Evolutionary conservation across 2,888 invertebrate genomes (phyloP).

Genomic region (Chaitophorus viminalis): DNA sequence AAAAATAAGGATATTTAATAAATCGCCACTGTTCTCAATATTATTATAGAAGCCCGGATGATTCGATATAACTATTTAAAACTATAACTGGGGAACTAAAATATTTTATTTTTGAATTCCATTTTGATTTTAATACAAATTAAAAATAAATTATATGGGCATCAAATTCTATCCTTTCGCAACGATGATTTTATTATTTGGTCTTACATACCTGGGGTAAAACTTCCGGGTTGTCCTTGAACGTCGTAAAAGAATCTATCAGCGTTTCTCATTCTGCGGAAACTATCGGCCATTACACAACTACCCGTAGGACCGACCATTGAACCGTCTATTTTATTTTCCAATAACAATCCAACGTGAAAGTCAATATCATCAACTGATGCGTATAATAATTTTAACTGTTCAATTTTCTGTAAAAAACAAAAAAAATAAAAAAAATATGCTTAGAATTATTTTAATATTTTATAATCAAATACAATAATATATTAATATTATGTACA

Average conservation of each 20-base stretch:
- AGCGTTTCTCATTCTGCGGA: conserved; percentile 86
- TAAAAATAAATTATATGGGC: no score
- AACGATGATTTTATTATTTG: neutral
- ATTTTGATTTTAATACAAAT: no score
- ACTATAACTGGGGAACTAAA: no score
- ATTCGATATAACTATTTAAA: no score
- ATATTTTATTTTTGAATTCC: no score
- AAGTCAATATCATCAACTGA: conserved; percentile 87
- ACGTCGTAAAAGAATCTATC: conserved; percentile 96
- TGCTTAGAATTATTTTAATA: no score
- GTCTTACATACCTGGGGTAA: conserved; percentile 73
- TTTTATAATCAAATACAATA: no score
- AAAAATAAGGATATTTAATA: neutral
- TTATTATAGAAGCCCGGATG: neutral
- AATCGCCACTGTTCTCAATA: neutral
- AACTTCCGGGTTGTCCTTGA: conserved; percentile 89
- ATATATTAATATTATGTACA: no score
- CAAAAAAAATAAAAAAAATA: neutral
- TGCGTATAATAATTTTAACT: conserved; percentile 74
- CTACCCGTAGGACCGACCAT: conserved; percentile 95
- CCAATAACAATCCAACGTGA: conserved; percentile 94
- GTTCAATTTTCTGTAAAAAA: conserved; percentile 72
- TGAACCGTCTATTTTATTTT: conserved; percentile 87
- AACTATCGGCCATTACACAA: conserved; percentile 92
- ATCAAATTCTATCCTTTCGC: no score